Percentiles rank a stretch among this genome's conserved stretches.
Evolutionary conservation across 2,113 vertebrate species (phyloP).

Genomic region (Cebidichthys violaceus): DNA sequence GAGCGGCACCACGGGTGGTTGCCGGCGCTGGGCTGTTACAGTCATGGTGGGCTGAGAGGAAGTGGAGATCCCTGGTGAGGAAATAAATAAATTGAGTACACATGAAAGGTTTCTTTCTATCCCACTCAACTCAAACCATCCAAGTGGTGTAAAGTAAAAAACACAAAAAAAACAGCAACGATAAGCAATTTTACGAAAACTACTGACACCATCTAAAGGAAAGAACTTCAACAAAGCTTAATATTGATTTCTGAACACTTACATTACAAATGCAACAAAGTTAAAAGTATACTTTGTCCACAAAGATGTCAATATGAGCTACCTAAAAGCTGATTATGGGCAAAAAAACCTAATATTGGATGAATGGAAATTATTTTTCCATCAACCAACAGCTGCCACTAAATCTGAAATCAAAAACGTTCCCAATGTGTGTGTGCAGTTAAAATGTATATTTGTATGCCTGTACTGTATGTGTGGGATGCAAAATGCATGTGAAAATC

Average conservation of each 20-base stretch:
- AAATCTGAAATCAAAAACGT: neutral
- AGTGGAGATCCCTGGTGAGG: conserved; percentile 84
- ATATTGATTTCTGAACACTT: neutral
- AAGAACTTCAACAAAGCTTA: neutral
- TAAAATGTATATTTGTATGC: neutral
- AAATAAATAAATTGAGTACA: neutral
- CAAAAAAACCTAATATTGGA: neutral
- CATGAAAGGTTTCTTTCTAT: neutral
- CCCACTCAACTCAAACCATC: neutral
- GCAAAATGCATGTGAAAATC: neutral
- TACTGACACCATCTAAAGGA: neutral
- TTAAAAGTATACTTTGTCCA: neutral
- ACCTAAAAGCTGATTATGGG: neutral
- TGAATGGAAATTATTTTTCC: neutral
- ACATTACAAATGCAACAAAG: neutral
- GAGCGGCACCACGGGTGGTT: conserved; percentile 85
- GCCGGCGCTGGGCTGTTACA: conserved; percentile 86
- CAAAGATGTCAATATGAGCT: neutral
- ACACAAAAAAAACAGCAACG: neutral
- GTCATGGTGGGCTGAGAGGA: conserved; percentile 83
- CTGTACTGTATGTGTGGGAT: neutral
- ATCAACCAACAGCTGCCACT: neutral
- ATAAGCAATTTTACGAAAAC: neutral
- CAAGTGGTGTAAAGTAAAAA: neutral
- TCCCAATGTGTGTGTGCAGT: neutral